Percentiles rank a stretch among this genome's conserved stretches.
Conservation (phyloP, 2,888 invertebrate species). For the Platycheirus albimanus region DNA sequence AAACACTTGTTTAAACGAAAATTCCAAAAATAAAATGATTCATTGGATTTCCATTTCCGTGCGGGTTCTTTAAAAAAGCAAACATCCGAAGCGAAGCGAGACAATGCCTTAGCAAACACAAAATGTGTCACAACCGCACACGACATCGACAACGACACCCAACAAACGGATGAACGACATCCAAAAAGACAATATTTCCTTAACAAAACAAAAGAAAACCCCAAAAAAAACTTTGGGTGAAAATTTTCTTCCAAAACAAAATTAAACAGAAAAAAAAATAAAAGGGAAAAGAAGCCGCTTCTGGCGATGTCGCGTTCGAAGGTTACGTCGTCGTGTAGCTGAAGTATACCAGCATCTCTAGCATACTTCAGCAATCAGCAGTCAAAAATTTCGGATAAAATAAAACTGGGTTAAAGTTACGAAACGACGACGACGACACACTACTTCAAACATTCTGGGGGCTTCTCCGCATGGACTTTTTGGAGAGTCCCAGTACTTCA, state of each 20-base stretch:
- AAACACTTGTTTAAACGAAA: slow-evolving; percentile 59
- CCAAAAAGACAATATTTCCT: slow-evolving; percentile 40
- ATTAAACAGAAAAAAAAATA: slow-evolving; percentile 2
- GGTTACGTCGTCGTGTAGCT: slow-evolving; percentile 1
- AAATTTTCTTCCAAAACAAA: slow-evolving; percentile 37
- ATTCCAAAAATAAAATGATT: slow-evolving; percentile 44
- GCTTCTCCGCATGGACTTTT: slow-evolving; percentile 35
- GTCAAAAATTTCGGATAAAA: slow-evolving; percentile 24
- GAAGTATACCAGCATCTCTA: slow-evolving; percentile 34
- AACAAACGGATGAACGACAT: neutral
- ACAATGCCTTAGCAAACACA: slow-evolving; percentile 59
- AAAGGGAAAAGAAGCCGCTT: slow-evolving; percentile 55
- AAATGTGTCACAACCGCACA: slow-evolving; percentile 56
- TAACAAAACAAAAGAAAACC: slow-evolving; percentile 56
- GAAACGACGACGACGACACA: slow-evolving; percentile 37
- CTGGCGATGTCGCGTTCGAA: slow-evolving; percentile 7
- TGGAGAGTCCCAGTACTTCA: slow-evolving; percentile 44
- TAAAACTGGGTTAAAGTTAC: slow-evolving; percentile 57
- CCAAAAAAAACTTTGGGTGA: slow-evolving; percentile 41
- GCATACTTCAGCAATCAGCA: slow-evolving; percentile 34
- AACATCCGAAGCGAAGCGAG: slow-evolving; percentile 57
- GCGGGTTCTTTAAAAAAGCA: slow-evolving; percentile 45
- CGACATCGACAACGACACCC: slow-evolving; percentile 7
- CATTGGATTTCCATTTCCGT: slow-evolving; percentile 39
- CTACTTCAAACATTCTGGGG: slow-evolving; percentile 51